phyloP scores from a whole-genome alignment of 2,113 vertebrate species.

The Astatotilapia flaviijosephi region DNA sequence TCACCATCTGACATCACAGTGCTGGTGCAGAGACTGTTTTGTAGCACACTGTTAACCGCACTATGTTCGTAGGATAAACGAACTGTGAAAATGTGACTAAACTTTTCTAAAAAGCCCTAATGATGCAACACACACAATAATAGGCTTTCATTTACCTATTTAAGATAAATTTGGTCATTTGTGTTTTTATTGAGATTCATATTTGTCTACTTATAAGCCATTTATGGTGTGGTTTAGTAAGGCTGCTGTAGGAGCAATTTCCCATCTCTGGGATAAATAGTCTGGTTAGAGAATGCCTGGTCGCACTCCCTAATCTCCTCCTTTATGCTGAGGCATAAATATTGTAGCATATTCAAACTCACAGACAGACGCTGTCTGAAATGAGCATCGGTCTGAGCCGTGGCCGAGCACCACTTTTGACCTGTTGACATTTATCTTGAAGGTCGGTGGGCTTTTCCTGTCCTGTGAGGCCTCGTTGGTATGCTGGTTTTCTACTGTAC shows the following conservation, averaged over 20 bases:
- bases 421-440: slow-evolving; percentile 81
- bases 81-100: not conserved
- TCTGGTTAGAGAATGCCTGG: not conserved
- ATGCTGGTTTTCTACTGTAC: slow-evolving; percentile 23
- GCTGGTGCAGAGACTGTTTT: not conserved
- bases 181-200: not conserved
- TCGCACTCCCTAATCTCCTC: not conserved
- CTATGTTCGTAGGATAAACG: not conserved
- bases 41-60: not conserved
- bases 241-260: not conserved
- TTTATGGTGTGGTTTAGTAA: not conserved
- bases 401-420: not conserved
- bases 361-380: rapidly evolving
- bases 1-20: not conserved
- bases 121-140: rapidly evolving
- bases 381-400: not conserved
- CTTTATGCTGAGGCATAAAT: not conserved
- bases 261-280: not conserved
- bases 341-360: not conserved
- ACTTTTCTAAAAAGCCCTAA: not conserved
- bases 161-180: not conserved
- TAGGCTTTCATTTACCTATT: not conserved
- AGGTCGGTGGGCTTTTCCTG: slow-evolving; percentile 76
- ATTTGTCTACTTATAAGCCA: rapidly evolving
- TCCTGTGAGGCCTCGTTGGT: slow-evolving; percentile 36